Evolutionary conservation across 2,113 vertebrate species (phyloP), one percentile per base, ranked within the genome.

Genomic region (Stomatorhinus ivindoensis): DNA sequence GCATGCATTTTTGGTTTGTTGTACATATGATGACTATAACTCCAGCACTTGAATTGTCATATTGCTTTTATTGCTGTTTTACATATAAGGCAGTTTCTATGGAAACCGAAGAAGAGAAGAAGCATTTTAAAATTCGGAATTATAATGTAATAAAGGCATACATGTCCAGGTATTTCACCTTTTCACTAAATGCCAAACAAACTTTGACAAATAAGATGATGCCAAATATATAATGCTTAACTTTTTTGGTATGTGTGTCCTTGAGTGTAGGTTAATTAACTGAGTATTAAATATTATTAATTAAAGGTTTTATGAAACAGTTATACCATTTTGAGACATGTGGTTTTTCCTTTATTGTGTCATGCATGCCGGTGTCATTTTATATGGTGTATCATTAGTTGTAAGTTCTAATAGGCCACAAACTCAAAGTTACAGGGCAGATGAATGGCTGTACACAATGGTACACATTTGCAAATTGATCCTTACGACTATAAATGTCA

Each of bases 391-490:
- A 42, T 80, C 69, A 39, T 76, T 76, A 69, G 61, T 80, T 39
- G 1, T 21, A 39, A 80, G 17, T 80, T 80, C 35, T 80, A 42
- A 80, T 42, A 80, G 17, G 35, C 73, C 73, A 80, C 35, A 19
- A 80, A 42, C 35, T 80, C 4, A 80, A 27, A 42, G 73, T 80
- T 80, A 39, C 73, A 35, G 17, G 17, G 35, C 35, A 80, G 73
- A 80, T 80, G 42, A 80, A 80, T 80, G 73, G 19, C 73, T 31
- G 61, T 13, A 27, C 10, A 27, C n/a, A 58, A 27, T 10, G n/a
- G 69, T 8, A 76, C 73, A 80, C 73, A 80, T 80, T 80, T 80
- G 73, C 73, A 42, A 80, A 80, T 80, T 42, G 73, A 80, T 80
- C 35, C 35, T 39, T 8, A 35, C 35, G 15, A 80, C 73, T 17